Conservation (phyloP, 2,888 invertebrate species). For the Ariolimax columbianus region DNA sequence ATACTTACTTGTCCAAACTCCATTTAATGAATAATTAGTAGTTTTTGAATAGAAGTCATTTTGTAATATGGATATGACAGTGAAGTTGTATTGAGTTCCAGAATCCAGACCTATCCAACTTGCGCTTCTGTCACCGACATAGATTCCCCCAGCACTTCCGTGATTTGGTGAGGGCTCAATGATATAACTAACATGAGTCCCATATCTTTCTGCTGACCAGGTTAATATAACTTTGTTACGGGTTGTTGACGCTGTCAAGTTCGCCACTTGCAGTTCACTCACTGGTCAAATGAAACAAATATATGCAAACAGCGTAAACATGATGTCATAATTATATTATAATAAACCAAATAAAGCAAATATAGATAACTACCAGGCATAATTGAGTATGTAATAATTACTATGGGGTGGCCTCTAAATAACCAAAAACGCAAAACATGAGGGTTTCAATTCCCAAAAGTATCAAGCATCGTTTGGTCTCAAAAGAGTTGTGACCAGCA, state of each 20-base stretch:
- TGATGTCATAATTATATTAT: not conserved
- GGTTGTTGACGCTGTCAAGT: not conserved
- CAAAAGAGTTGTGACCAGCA: too few relatives aligned
- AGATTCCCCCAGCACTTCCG: not conserved
- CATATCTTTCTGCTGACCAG: not conserved
- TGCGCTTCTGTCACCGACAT: not conserved
- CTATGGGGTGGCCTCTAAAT: too few relatives aligned
- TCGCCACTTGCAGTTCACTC: not conserved
- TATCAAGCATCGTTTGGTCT: too few relatives aligned
- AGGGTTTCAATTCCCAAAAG: too few relatives aligned
- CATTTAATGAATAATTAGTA: not conserved
- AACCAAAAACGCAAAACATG: too few relatives aligned
- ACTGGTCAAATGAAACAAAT: not conserved
- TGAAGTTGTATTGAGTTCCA: not conserved
- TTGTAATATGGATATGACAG: not conserved
- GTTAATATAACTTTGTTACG: not conserved
- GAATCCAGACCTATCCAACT: not conserved
- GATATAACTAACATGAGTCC: not conserved
- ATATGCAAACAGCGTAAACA: not conserved
- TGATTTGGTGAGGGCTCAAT: not conserved
- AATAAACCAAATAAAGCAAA: not conserved
- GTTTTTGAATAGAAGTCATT: not conserved
- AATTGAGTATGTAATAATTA: too few relatives aligned
- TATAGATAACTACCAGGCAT: not conserved
- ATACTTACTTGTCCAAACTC: not conserved